Evolutionary conservation across 2,797 vertebrate species (phyloP).

Genomic region (Poeciliopsis paucimaculata): DNA sequence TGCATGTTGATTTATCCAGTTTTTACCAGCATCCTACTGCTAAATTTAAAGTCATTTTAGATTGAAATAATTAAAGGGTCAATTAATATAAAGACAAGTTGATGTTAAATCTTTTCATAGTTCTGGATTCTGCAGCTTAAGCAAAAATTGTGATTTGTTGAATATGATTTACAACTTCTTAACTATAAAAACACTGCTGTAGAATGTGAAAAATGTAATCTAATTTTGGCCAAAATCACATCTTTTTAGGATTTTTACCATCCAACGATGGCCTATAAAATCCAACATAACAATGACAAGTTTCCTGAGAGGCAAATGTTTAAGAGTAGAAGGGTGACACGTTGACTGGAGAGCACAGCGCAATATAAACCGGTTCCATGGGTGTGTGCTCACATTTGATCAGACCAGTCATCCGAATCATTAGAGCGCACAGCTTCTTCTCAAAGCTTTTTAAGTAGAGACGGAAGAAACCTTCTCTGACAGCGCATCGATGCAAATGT

Average conservation of each 20-base stretch:
- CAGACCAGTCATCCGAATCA: constrained; percentile 58
- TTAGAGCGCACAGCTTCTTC: constrained; percentile 48
- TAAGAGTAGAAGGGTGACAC: constrained; percentile 3
- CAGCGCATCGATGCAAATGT: constrained; percentile 57
- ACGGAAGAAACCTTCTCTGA: constrained; percentile 59
- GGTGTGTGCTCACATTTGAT: constrained; percentile 51
- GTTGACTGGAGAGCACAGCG: constrained; percentile 36
- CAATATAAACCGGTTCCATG: constrained; percentile 46
- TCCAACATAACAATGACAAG: constrained; percentile 24
- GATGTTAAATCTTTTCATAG: background rate
- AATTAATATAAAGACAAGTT: background rate
- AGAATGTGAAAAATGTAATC: constrained; percentile 17
- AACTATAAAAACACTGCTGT: background rate
- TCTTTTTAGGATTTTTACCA: constrained; percentile 11
- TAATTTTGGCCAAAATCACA: constrained; percentile 6
- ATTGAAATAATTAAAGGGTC: background rate
- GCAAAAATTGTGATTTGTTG: constrained; percentile 24
- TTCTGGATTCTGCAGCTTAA: background rate
- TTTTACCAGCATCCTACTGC: background rate
- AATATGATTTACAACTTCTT: constrained; percentile 6
- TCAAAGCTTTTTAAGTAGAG: constrained; percentile 53
- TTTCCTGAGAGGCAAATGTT: constrained; percentile 25
- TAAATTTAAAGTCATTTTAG: background rate
- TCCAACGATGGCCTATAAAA: constrained; percentile 11
- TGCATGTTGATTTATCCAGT: background rate